These are phyloP conservation scores for Brachionus paranguensis DNA, from an alignment of 1,140 invertebrate species.

Conservation along the genomic window DNA sequence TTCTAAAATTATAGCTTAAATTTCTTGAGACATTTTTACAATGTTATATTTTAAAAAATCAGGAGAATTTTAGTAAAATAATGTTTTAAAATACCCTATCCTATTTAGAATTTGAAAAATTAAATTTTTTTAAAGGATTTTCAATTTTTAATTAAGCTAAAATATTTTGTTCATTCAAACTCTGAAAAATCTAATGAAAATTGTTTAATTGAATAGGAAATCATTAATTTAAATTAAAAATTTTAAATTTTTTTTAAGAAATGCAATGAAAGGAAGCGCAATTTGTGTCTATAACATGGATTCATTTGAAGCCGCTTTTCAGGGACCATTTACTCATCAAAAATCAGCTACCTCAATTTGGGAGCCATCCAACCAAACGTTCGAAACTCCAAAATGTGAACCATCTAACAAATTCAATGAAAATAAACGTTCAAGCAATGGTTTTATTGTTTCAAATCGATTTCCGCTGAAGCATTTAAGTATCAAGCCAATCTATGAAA, in stretches of 20 bases:
- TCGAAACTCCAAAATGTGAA: background rate
- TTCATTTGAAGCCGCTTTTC: background rate
- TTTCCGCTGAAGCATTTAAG: constrained; percentile 16
- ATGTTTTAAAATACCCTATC: too few species aligned
- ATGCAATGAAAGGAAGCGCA: constrained; percentile 13
- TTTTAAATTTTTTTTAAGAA: background rate
- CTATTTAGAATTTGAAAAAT: too few species aligned
- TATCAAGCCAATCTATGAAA: background rate
- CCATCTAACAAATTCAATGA: background rate
- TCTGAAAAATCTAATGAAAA: too few species aligned
- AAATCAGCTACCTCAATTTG: background rate
- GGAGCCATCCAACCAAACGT: background rate
- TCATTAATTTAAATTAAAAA: too few species aligned
- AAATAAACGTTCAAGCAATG: background rate
- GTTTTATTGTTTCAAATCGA: background rate
- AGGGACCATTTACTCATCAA: background rate
- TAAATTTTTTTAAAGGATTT: too few species aligned
- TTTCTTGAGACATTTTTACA: too few species aligned
- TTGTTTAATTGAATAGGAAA: too few species aligned
- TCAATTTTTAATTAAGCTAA: too few species aligned
- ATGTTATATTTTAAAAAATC: too few species aligned
- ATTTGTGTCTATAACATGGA: constrained; percentile 10
- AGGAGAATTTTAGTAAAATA: too few species aligned
- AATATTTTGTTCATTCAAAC: too few species aligned
- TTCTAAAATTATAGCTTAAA: too few species aligned